Evolutionary conservation across 2,797 vertebrate species (phyloP).

Genomic region (Astyanax mexicanus): DNA sequence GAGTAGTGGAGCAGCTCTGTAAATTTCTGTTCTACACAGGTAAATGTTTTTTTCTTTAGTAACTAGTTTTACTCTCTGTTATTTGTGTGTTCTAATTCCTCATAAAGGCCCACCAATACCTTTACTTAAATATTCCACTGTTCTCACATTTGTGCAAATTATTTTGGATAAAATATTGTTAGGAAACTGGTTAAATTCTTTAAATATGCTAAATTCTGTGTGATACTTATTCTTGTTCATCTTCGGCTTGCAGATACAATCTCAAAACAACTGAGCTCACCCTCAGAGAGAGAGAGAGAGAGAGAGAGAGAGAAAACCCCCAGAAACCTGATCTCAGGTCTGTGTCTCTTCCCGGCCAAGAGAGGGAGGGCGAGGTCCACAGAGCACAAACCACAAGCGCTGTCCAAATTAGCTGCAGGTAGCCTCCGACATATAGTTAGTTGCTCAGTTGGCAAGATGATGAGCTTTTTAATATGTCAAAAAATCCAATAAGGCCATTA

Average conservation of each 20-base stretch:
- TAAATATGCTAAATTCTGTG: too few relatives aligned
- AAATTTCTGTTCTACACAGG: too few relatives aligned
- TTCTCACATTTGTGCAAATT: too few relatives aligned
- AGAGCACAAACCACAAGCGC: constrained; percentile 18
- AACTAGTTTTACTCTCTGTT: too few relatives aligned
- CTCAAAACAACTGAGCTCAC: constrained; percentile 8
- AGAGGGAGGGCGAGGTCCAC: constrained; percentile 31
- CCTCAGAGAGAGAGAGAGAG: not conserved
- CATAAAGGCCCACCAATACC: too few relatives aligned
- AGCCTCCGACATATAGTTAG: constrained; percentile 63
- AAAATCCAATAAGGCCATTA: constrained; percentile 78
- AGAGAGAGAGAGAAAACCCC: not conserved
- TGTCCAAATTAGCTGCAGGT: constrained; percentile 60
- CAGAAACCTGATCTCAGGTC: constrained; percentile 13
- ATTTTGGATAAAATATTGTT: too few relatives aligned
- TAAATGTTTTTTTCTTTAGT: too few relatives aligned
- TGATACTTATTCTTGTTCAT: constrained; percentile 1
- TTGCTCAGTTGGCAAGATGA: constrained; percentile 69
- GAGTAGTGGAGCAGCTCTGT: too few relatives aligned
- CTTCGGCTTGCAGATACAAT: constrained; percentile 16
- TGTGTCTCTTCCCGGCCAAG: constrained; percentile 32
- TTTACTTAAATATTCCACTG: too few relatives aligned
- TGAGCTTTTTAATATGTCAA: constrained; percentile 75
- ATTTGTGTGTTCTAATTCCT: too few relatives aligned
- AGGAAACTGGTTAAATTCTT: too few relatives aligned